Conservation (phyloP, 2,797 vertebrate species). For the Eidolon dupreanum region DNA sequence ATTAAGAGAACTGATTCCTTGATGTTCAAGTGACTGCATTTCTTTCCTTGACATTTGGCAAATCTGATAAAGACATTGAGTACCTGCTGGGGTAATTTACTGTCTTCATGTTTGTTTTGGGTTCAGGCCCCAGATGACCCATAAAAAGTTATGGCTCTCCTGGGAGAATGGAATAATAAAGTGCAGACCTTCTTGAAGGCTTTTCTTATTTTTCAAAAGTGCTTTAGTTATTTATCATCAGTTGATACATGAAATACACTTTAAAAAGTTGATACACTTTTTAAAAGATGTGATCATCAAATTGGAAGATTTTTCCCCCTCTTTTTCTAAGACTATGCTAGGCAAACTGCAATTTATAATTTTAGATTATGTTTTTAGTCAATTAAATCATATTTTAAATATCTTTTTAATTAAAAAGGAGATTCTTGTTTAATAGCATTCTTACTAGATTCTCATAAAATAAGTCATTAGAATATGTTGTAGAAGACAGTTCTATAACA, state of each 20-base stretch:
- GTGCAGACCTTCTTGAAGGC: conserved; percentile 62
- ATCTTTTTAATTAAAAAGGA: conserved; percentile 11
- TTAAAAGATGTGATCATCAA: background rate
- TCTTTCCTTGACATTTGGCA: background rate
- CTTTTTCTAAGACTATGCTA: background rate
- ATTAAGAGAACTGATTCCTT: background rate
- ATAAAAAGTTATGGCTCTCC: conserved; percentile 75
- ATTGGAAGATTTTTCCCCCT: background rate
- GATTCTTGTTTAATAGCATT: background rate
- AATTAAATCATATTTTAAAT: background rate
- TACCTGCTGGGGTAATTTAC: conserved; percentile 82
- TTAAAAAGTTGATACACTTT: background rate
- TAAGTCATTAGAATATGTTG: background rate
- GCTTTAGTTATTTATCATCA: conserved; percentile 49
- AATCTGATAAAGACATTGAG: conserved; percentile 74
- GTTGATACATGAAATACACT: background rate
- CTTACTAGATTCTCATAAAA: background rate
- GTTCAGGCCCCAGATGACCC: conserved; percentile 80
- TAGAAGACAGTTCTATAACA: background rate
- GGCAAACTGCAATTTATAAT: background rate
- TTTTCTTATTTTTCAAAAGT: conserved; percentile 58
- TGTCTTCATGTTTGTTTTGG: conserved; percentile 78
- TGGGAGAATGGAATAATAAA: conserved; percentile 77
- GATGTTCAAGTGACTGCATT: background rate
- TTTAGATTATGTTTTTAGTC: conserved; percentile 9